These are phyloP conservation scores for Lineus longissimus DNA, from an alignment of 1,140 invertebrate species.

Conservation along the genomic window DNA sequence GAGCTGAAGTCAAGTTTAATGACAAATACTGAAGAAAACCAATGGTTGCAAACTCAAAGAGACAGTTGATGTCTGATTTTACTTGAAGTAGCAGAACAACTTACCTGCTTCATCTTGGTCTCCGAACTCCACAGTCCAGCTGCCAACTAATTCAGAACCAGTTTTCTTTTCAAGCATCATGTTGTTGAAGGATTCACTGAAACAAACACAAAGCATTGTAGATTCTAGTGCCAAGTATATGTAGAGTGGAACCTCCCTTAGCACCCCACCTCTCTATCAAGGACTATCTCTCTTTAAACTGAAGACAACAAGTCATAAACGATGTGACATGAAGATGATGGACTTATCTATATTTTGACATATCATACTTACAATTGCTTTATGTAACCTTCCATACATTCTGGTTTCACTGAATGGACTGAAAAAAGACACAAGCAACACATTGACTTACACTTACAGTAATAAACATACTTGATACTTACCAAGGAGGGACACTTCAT, in stretches of 20 bases:
- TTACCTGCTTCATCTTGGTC: conserved; percentile 87
- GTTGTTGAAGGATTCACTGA: conserved; percentile 75
- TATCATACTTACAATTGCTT: conserved; percentile 77
- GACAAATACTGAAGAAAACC: not conserved
- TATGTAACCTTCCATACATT: conserved; percentile 78
- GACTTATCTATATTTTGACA: no score
- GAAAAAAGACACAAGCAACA: conserved; percentile 27
- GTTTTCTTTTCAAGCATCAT: conserved; percentile 62
- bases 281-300: not conserved
- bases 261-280: not conserved
- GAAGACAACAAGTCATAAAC: no score
- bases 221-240: not conserved
- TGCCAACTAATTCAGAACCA: conserved; percentile 56
- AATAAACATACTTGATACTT: not conserved
- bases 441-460: not conserved
- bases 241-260: not conserved
- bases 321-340: no score
- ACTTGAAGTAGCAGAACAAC: not conserved
- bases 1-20: no score
- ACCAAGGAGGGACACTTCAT: no score
- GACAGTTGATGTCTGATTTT: not conserved
- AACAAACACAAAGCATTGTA: conserved; percentile 15
- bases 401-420: conserved; percentile 86
- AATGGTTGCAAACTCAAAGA: not conserved
- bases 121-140: conserved; percentile 79